These are phyloP conservation scores for Cotesia congregata DNA, from an alignment of 2,888 invertebrate genomes.

Conservation along the genomic window DNA sequence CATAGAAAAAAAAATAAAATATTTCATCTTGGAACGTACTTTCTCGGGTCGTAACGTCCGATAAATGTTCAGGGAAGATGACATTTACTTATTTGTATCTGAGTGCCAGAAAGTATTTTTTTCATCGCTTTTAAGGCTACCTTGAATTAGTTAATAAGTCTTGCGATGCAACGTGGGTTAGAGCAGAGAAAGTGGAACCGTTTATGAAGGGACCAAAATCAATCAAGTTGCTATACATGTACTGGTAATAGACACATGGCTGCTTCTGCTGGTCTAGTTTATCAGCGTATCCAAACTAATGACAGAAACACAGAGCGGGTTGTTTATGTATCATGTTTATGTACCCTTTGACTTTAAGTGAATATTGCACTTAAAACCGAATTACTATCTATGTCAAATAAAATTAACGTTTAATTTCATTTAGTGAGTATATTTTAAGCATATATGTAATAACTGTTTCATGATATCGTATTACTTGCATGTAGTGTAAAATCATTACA, in stretches of 20 bases:
- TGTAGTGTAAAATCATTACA: neutral
- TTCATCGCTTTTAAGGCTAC: neutral
- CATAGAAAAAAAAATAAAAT: neutral
- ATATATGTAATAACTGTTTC: neutral
- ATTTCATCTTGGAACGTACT: neutral
- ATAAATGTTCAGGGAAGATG: neutral
- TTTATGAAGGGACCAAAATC: conserved; percentile 21
- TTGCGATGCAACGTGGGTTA: neutral
- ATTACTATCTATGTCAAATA: conserved; percentile 2
- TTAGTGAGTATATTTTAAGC: neutral
- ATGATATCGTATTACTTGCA: neutral
- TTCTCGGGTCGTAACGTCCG: neutral
- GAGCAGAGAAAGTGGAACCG: conserved; percentile 15
- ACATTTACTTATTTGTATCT: neutral
- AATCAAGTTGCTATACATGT: neutral
- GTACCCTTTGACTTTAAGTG: conserved; percentile 11
- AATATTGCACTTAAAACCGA: conserved; percentile 5
- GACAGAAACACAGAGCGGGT: neutral
- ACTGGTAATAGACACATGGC: neutral
- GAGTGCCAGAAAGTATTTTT: neutral
- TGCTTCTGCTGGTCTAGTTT: neutral
- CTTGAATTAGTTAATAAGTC: neutral
- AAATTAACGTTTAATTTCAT: neutral
- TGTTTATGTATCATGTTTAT: neutral
- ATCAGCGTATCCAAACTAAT: conserved; percentile 5